phyloP scores from a whole-genome alignment of 92 coral and sea anemone species.

The Montipora capitata region DNA sequence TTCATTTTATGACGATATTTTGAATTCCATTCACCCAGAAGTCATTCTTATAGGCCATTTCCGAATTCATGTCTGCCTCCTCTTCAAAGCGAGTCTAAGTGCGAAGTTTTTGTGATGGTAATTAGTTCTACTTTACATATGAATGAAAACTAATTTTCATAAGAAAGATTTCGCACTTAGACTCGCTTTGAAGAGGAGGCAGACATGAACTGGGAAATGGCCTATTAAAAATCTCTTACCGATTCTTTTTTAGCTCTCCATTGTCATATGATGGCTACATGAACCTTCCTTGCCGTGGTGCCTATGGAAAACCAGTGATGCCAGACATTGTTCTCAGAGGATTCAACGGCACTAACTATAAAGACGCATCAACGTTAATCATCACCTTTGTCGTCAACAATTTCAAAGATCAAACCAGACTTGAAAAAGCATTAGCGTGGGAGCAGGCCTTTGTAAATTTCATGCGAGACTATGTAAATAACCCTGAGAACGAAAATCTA shows the following conservation, averaged over 20 bases:
- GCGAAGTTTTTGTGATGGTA: too few species aligned
- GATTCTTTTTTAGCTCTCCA: constrained; percentile 79
- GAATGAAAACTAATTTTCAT: too few species aligned
- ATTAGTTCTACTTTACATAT: too few species aligned
- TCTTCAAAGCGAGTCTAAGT: too few species aligned
- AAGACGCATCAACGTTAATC: constrained; percentile 82
- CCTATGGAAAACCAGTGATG: constrained; percentile 89
- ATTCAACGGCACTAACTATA: constrained; percentile 82
- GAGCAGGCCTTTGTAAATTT: constrained; percentile 88
- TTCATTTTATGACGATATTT: too few species aligned
- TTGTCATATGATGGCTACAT: constrained; percentile 43
- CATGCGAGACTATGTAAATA: constrained; percentile 72
- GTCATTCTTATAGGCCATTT: too few species aligned
- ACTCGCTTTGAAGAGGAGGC: too few species aligned
- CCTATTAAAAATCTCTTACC: too few species aligned
- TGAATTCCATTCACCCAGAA: too few species aligned
- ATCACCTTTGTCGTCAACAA: constrained; percentile 93
- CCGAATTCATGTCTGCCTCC: too few species aligned
- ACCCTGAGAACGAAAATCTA: constrained; percentile 60
- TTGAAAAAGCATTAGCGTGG: constrained; percentile 91
- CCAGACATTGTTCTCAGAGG: constrained; percentile 94
- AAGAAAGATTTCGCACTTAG: too few species aligned
- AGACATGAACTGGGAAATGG: too few species aligned
- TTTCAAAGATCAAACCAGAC: constrained; percentile 85
- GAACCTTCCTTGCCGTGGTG: constrained; percentile 79